Evolutionary conservation across 2,888 invertebrate genomes (phyloP).

Genomic region (Orthosia incerta): DNA sequence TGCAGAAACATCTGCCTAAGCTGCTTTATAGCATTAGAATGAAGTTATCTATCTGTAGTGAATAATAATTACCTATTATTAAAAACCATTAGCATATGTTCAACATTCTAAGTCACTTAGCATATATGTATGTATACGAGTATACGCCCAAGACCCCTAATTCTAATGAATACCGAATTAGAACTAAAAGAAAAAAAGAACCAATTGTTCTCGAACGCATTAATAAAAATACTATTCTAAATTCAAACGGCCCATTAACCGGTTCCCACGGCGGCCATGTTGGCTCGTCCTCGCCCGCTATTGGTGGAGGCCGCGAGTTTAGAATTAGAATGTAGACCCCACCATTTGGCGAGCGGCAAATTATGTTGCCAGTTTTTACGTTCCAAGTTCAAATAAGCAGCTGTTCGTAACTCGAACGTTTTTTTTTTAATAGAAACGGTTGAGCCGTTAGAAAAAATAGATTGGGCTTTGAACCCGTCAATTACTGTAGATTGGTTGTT

Average conservation of each 20-base stretch:
- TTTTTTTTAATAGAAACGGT: conserved; percentile 66
- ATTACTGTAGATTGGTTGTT: conserved; percentile 62
- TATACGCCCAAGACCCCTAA: conserved; percentile 48
- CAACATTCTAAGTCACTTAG: conserved; percentile 41
- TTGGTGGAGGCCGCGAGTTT: conserved; percentile 89
- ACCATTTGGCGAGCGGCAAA: conserved; percentile 90
- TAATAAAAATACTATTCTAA: conserved; percentile 90
- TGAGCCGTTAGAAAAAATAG: conserved; percentile 68
- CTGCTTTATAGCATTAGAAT: conserved; percentile 11
- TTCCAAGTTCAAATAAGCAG: conserved; percentile 88
- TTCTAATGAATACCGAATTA: conserved; percentile 60
- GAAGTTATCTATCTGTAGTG: conserved; percentile 16
- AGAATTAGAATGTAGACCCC: conserved; percentile 91
- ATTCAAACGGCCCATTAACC: conserved; percentile 90
- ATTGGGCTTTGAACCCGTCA: conserved; percentile 66
- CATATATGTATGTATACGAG: conserved; percentile 34
- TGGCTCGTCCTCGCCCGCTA: conserved; percentile 89
- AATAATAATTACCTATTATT: conserved; percentile 38
- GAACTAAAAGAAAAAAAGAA: conserved; percentile 77
- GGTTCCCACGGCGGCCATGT: conserved; percentile 91
- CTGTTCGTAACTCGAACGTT: conserved; percentile 73
- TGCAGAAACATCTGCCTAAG: conserved; percentile 43
- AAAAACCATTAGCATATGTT: conserved; percentile 42
- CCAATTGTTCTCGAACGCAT: conserved; percentile 86
- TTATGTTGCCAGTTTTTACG: conserved; percentile 85